Evolutionary conservation across 2,113 vertebrate genomes (phyloP).

Genomic region (Oreochromis spilurus): DNA sequence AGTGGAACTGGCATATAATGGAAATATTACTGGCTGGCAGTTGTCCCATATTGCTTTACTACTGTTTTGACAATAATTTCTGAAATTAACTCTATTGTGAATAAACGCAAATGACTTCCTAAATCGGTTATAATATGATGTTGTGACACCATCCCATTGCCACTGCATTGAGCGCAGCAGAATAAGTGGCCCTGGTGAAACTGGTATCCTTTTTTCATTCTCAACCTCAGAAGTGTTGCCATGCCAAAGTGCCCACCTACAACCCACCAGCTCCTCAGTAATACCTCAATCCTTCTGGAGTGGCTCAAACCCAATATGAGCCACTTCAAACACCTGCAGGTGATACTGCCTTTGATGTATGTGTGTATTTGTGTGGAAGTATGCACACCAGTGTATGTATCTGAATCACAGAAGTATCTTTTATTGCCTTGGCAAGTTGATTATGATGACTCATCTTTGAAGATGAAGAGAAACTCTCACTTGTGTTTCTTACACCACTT

Average conservation of each 20-base stretch:
- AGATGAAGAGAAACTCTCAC: constrained; percentile 20
- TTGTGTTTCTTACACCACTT: constrained; percentile 12
- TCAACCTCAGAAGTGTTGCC: not conserved
- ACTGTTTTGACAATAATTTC: not conserved
- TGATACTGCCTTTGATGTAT: constrained; percentile 29
- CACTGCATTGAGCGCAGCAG: not conserved
- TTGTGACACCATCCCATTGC: not conserved
- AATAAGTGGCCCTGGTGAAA: not conserved
- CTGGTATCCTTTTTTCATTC: not conserved
- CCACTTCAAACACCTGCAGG: constrained; percentile 37
- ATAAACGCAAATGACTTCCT: not conserved
- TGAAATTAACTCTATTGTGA: not conserved
- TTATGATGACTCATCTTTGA: constrained; percentile 33
- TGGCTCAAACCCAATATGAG: constrained; percentile 33
- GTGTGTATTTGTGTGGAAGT: not conserved
- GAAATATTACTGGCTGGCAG: not conserved
- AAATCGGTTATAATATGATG: not conserved
- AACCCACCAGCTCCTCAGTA: not conserved
- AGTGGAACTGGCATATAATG: not conserved
- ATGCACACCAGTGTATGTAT: not conserved
- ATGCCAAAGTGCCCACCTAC: not conserved
- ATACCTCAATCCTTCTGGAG: constrained; percentile 23
- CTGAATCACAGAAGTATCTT: not conserved
- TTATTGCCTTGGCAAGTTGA: constrained; percentile 23
- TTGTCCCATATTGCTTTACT: not conserved